Percentiles rank a stretch among this genome's conserved stretches.
phyloP scores from a whole-genome alignment of 2,888 invertebrate species.

The Chironomus riparius region DNA sequence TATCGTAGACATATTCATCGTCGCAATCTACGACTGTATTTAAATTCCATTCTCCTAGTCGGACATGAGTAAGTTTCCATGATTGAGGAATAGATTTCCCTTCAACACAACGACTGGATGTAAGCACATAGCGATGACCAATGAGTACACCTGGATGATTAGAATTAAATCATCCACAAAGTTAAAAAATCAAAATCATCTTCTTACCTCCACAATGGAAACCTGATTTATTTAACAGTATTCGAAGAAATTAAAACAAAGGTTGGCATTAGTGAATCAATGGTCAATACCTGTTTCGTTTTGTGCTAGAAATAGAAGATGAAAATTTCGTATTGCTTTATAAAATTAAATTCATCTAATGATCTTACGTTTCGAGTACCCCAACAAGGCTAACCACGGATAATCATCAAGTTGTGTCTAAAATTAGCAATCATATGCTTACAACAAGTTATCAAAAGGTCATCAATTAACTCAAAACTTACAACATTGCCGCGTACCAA shows the following conservation, averaged over 20 bases:
- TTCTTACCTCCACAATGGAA: neutral
- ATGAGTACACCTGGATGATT: slow-evolving; percentile 52
- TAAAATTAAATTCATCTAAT: neutral
- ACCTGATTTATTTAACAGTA: neutral
- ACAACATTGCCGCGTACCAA: slow-evolving; percentile 52
- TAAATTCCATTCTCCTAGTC: slow-evolving; percentile 55
- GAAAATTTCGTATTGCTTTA: no score
- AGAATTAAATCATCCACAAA: no score
- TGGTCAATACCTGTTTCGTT: no score
- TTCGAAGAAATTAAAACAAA: no score
- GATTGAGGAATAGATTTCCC: slow-evolving; percentile 41
- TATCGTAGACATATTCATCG: slow-evolving; percentile 30
- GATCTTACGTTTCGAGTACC: slow-evolving; percentile 50
- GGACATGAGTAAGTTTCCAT: slow-evolving; percentile 41
- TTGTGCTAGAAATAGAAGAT: no score
- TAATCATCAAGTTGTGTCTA: slow-evolving; percentile 54
- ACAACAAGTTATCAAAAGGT: neutral
- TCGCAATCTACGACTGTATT: slow-evolving; percentile 44
- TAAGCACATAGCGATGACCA: slow-evolving; percentile 55
- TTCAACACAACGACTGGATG: slow-evolving; percentile 58
- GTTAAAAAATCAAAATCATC: no score
- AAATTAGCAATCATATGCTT: neutral
- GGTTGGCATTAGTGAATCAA: no score
- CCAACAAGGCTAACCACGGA: slow-evolving; percentile 54
- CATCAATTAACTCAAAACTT: neutral